phyloP scores from a whole-genome alignment of 2,888 invertebrate genomes.

The Coenonympha arcania region DNA sequence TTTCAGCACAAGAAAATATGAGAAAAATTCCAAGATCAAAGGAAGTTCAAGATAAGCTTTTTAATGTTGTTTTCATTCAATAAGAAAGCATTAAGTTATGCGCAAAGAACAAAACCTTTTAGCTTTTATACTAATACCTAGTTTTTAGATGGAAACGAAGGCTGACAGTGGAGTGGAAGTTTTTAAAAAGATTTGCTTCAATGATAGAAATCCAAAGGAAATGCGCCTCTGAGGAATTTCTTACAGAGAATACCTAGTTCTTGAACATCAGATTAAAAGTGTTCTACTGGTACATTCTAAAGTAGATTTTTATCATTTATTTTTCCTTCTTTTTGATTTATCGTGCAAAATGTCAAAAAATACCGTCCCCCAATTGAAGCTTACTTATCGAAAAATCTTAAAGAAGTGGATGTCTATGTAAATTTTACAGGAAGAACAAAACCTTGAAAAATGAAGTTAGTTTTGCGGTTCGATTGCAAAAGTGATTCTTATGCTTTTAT shows the following conservation, averaged over 20 bases:
- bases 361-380: too few relatives aligned
- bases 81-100: conserved; percentile 5
- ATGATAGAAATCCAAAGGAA: not conserved
- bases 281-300: not conserved
- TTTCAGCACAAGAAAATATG: not conserved
- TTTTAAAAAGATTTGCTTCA: not conserved
- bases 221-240: not conserved
- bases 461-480: too few relatives aligned
- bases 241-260: not conserved
- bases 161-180: not conserved
- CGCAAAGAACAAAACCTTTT: not conserved
- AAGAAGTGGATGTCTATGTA: too few relatives aligned
- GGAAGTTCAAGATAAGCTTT: conserved; percentile 5
- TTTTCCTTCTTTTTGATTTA: too few relatives aligned
- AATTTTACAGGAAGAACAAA: too few relatives aligned
- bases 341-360: too few relatives aligned
- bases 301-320: too few relatives aligned
- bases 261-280: not conserved
- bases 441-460: too few relatives aligned
- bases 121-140: not conserved
- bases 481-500: too few relatives aligned
- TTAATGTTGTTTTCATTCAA: conserved; percentile 7
- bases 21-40: conserved; percentile 4
- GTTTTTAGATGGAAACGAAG: not conserved
- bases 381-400: too few relatives aligned